Evolutionary conservation across 2,113 vertebrate genomes (phyloP).

Genomic region (Stegostoma tigrinum): DNA sequence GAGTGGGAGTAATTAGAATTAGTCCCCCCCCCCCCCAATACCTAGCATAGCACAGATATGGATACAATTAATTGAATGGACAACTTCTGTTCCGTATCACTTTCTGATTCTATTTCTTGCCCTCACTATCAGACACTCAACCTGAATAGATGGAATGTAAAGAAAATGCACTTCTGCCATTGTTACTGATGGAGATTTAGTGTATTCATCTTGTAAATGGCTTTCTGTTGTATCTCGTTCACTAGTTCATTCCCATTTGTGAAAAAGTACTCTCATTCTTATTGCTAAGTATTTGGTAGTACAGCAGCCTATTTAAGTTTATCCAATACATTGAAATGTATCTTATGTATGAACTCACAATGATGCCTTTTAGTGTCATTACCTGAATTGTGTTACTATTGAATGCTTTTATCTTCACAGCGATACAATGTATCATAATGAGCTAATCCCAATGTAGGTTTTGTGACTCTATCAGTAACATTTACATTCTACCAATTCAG

Average conservation of each 20-base stretch:
- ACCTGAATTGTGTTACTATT: not conserved
- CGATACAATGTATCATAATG: not conserved
- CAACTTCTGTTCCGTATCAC: not conserved
- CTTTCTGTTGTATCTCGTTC: not conserved
- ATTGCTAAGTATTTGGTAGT: not conserved
- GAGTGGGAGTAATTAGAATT: too few species aligned
- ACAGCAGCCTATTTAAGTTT: not conserved
- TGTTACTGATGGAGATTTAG: not conserved
- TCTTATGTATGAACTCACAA: not conserved
- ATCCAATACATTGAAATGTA: not conserved
- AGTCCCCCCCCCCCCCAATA: too few species aligned
- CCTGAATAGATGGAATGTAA: not conserved
- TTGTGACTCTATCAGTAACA: not conserved
- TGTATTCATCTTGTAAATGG: not conserved
- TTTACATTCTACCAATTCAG: not conserved
- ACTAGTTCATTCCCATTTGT: not conserved
- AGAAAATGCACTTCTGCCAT: not conserved
- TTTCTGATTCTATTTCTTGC: not conserved
- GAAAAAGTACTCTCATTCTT: not conserved
- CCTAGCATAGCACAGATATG: too few species aligned
- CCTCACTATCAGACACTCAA: not conserved
- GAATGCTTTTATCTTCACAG: not conserved
- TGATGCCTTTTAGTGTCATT: not conserved
- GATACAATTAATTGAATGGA: not conserved
- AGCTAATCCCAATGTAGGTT: not conserved